phyloP scores from a whole-genome alignment of 2,113 vertebrate genomes.

The Gopherus evgoodei region DNA sequence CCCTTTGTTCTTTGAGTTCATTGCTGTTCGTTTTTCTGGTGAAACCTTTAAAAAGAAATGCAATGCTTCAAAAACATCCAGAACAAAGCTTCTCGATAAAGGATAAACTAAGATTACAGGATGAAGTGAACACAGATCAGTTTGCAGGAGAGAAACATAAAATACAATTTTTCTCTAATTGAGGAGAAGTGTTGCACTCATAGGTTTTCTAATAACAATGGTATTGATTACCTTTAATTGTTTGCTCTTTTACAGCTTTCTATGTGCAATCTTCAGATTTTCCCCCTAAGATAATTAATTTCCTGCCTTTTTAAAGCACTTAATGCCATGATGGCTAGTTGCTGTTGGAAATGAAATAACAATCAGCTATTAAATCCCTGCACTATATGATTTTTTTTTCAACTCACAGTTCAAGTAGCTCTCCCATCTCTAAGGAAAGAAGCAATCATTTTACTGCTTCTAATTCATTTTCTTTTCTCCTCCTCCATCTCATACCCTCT shows the following conservation, averaged over 20 bases:
- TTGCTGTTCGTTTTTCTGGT: slow-evolving; percentile 52
- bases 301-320: slow-evolving; percentile 38
- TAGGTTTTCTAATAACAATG: slow-evolving; percentile 61
- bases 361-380: slow-evolving; percentile 31
- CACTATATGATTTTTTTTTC: not conserved
- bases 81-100: slow-evolving; percentile 72
- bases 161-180: slow-evolving; percentile 46
- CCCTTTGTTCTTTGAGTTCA: slow-evolving; percentile 55
- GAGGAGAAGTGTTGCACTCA: slow-evolving; percentile 47
- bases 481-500: not conserved
- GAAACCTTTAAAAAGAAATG: slow-evolving; percentile 58
- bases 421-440: not conserved
- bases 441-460: slow-evolving; percentile 13
- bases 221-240: slow-evolving; percentile 65
- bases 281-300: slow-evolving; percentile 58
- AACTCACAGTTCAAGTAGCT: slow-evolving; percentile 26
- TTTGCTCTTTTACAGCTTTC: slow-evolving; percentile 57
- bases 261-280: slow-evolving; percentile 22
- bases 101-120: slow-evolving; percentile 61
- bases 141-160: slow-evolving; percentile 59
- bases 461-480: not conserved
- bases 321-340: slow-evolving; percentile 32
- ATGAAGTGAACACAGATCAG: slow-evolving; percentile 63
- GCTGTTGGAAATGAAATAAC: slow-evolving; percentile 45
- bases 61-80: slow-evolving; percentile 57